Evolutionary conservation across 2,888 invertebrate species (phyloP).

Genomic region (Arctia plantaginis): DNA sequence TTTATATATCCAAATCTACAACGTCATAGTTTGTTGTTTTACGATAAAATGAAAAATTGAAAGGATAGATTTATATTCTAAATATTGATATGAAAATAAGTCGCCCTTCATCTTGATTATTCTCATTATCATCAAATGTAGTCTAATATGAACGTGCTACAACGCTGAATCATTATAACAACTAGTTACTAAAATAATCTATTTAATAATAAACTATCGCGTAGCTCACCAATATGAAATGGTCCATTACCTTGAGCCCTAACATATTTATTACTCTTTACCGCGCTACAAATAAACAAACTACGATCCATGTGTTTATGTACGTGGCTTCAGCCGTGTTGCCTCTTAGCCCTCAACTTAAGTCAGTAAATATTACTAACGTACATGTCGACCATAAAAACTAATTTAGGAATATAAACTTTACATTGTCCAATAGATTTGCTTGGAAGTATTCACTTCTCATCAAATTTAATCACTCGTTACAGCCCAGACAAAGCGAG

Average conservation of each 20-base stretch:
- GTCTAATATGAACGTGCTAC: conserved; percentile 9
- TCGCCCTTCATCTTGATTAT: not conserved
- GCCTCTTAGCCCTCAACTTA: conserved; percentile 20
- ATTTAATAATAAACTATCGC: conserved; percentile 24
- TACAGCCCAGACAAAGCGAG: conserved; percentile 57
- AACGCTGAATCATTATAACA: conserved; percentile 24
- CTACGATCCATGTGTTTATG: conserved; percentile 7
- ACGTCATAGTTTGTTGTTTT: not conserved
- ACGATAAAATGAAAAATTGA: not conserved
- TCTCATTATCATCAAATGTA: conserved; percentile 16
- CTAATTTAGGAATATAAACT: conserved; percentile 48
- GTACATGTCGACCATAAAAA: conserved; percentile 39
- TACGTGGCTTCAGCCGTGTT: conserved; percentile 8
- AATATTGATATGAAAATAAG: not conserved
- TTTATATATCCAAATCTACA: not conserved
- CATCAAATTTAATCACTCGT: conserved; percentile 64
- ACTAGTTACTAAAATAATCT: conserved; percentile 24
- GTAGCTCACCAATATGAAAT: conserved; percentile 24
- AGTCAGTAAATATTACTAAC: conserved; percentile 24
- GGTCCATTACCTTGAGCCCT: conserved; percentile 25
- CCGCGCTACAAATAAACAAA: conserved; percentile 19
- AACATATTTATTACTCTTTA: conserved; percentile 27
- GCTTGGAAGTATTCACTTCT: conserved; percentile 43
- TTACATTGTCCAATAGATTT: conserved; percentile 53
- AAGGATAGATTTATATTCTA: not conserved